A percentile compares a stretch with the other conserved stretches of the same genome.
Evolutionary conservation across 2,797 vertebrate genomes (phyloP).

Genomic region (Onychomys leucogaster): DNA sequence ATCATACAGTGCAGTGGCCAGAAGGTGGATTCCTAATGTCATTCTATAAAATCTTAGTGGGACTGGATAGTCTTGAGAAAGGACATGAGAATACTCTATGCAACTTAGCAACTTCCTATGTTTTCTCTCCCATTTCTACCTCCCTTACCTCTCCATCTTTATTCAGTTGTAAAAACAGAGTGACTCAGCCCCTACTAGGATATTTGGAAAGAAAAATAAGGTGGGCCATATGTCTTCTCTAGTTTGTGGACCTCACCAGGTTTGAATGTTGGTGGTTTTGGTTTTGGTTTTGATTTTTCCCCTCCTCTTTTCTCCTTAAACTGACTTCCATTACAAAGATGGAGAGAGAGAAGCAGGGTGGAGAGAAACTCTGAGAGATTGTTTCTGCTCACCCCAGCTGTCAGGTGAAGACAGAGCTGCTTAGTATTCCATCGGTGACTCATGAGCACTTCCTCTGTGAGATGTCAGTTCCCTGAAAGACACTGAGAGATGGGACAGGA

Average conservation of each 20-base stretch:
- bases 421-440: constrained; percentile 64
- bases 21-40: constrained; percentile 11
- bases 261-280: background rate
- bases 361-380: background rate
- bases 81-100: background rate
- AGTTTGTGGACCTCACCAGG: background rate
- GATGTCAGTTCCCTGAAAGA: constrained; percentile 58
- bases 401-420: constrained; percentile 61
- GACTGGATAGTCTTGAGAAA: background rate
- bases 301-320: background rate
- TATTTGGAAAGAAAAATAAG: background rate
- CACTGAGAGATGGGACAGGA: constrained; percentile 21
- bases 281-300: background rate
- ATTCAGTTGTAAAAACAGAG: background rate
- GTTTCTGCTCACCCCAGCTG: constrained; percentile 48
- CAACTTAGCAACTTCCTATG: background rate
- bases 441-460: constrained; percentile 46
- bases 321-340: background rate
- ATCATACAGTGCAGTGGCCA: background rate
- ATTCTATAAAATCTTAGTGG: background rate
- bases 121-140: background rate
- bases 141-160: background rate
- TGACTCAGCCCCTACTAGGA: background rate
- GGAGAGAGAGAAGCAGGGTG: background rate
- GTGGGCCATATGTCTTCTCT: background rate